phyloP scores from a whole-genome alignment of 2,888 invertebrate species.

The Uloborus plumipes region DNA sequence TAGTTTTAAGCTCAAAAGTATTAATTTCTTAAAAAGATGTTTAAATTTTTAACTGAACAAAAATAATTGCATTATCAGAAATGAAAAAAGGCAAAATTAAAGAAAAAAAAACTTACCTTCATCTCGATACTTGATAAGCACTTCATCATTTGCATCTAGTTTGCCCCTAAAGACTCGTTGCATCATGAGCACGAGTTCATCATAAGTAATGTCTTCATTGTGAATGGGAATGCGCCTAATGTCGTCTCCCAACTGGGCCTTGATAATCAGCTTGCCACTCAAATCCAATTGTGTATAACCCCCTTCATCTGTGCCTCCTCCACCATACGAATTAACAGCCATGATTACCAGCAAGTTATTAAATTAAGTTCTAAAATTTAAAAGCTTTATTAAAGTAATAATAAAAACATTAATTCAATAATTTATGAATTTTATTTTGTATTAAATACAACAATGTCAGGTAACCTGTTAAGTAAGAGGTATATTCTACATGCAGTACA shows the following conservation, averaged over 20 bases:
- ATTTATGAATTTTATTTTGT: too few species aligned
- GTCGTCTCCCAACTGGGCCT: slow-evolving; percentile 78
- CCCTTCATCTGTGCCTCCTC: slow-evolving; percentile 64
- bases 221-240: slow-evolving; percentile 80
- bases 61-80: background rate
- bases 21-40: too few species aligned
- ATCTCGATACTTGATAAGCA: slow-evolving; percentile 80
- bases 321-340: slow-evolving; percentile 60
- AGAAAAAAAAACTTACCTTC: slow-evolving; percentile 74
- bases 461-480: too few species aligned
- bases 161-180: slow-evolving; percentile 79
- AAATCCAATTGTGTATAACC: slow-evolving; percentile 68
- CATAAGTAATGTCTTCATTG: slow-evolving; percentile 81
- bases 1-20: too few species aligned
- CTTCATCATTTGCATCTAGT: slow-evolving; percentile 77
- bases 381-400: background rate
- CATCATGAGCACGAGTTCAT: slow-evolving; percentile 81
- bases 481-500: too few species aligned
- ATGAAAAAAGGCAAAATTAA: background rate
- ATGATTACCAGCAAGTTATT: slow-evolving; percentile 9
- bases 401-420: too few species aligned
- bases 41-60: too few species aligned
- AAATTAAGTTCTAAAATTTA: background rate
- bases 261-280: slow-evolving; percentile 69
- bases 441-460: too few species aligned